Evolutionary conservation across 1,140 invertebrate species (phyloP).

Genomic region (Drosophila gunungcola): DNA sequence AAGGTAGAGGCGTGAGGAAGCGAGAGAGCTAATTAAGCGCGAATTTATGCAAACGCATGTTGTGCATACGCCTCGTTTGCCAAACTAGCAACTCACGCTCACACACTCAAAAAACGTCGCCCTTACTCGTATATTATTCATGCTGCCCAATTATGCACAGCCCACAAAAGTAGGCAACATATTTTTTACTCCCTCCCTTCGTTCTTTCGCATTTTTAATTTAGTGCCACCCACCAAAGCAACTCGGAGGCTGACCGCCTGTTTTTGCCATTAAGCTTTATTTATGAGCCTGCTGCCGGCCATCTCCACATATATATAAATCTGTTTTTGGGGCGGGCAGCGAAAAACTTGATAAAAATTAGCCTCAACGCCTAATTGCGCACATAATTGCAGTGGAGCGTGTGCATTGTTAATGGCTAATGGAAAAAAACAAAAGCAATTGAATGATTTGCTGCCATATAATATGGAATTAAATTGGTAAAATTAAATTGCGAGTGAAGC

Average conservation of each 20-base stretch:
- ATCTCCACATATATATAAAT: slow-evolving; percentile 7
- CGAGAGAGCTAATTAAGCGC: slow-evolving; percentile 71
- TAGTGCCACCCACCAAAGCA: slow-evolving; percentile 12
- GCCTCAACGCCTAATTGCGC: slow-evolving; percentile 60
- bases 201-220: slow-evolving; percentile 47
- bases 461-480: slow-evolving; percentile 11
- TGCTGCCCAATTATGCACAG: slow-evolving; percentile 58
- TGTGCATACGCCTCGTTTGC: slow-evolving; percentile 76
- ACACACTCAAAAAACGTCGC: slow-evolving; percentile 13
- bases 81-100: slow-evolving; percentile 58
- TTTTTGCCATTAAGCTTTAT: slow-evolving; percentile 75
- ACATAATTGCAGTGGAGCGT: slow-evolving; percentile 54
- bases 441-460: slow-evolving; percentile 34
- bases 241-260: slow-evolving; percentile 54
- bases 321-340: slow-evolving; percentile 1
- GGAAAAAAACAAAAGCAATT: slow-evolving; percentile 12
- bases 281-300: slow-evolving; percentile 58
- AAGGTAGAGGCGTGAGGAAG: slow-evolving; percentile 13
- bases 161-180: slow-evolving; percentile 61
- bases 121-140: slow-evolving; percentile 61
- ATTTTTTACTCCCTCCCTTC: slow-evolving; percentile 49
- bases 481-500: slow-evolving; percentile 21
- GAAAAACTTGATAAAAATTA: slow-evolving; percentile 52
- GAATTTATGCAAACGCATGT: slow-evolving; percentile 80
- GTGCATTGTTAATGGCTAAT: slow-evolving; percentile 46